These are phyloP conservation scores for Oedothorax gibbosus DNA, from an alignment of 1,140 invertebrate genomes.

Conservation along the genomic window DNA sequence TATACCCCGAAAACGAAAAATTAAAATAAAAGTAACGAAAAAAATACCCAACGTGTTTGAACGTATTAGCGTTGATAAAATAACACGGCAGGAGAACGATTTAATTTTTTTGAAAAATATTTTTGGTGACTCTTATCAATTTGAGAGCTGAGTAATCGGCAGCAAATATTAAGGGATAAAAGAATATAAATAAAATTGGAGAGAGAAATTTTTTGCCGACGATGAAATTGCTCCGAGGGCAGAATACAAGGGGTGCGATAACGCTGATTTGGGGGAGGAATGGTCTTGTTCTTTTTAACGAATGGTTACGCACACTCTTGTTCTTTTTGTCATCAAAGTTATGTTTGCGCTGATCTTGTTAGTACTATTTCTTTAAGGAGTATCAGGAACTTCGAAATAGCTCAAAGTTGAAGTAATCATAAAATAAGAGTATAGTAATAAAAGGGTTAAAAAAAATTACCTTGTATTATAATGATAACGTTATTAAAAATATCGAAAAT, in stretches of 20 bases:
- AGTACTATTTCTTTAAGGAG: too few species aligned
- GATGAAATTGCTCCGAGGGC: constrained; percentile 19
- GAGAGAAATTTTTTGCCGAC: constrained; percentile 27
- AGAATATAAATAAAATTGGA: constrained; percentile 23
- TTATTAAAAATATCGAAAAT: too few species aligned
- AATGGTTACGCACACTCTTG: too few species aligned
- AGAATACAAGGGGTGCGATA: constrained; percentile 31
- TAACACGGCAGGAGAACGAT: not conserved
- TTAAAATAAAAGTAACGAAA: not conserved
- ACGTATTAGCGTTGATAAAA: not conserved
- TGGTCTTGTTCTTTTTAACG: constrained; percentile 3
- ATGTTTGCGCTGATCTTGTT: too few species aligned
- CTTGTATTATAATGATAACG: too few species aligned
- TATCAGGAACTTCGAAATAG: too few species aligned
- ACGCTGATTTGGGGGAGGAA: constrained; percentile 28
- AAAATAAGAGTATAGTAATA: too few species aligned
- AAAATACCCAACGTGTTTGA: not conserved
- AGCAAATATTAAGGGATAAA: constrained; percentile 16
- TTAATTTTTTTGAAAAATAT: constrained; percentile 24
- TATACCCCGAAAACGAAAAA: not conserved
- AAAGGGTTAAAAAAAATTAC: too few species aligned
- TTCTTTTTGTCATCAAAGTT: too few species aligned
- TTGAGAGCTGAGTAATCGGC: constrained; percentile 17
- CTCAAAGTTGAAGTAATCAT: too few species aligned
- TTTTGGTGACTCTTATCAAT: constrained; percentile 29